Evolutionary conservation across 2,797 vertebrate species (phyloP), one percentile per base, ranked within the genome.

Genomic region (Semaprochilodus insignis): DNA sequence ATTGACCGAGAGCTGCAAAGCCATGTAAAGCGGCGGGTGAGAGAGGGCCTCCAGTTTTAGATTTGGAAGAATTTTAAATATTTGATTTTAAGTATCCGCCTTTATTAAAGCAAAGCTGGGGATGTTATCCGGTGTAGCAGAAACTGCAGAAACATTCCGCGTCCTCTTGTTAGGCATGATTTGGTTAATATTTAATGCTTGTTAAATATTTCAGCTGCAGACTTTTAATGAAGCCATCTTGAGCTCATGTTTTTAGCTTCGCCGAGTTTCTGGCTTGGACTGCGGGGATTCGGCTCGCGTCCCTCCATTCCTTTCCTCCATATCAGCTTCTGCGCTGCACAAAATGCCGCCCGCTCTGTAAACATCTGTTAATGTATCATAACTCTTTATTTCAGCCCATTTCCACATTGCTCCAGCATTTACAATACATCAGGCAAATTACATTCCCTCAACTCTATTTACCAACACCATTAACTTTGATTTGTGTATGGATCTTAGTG

Each of bases 161-260:
- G 67, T 62, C 59, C 57, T 52, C 80, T 87, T 87, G 85, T 90
- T 89, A 93, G 88, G 87, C 90, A 88, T 89, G 80, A 89, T 92
- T 91, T 88, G 89, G 84, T 93, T 88, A 92, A 87, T 87, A 88
- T 86, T 89, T 89, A 84, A 88, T 87, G 74, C 79, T 80, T 81
- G 81, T 84, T 83, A 65, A 85, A 83, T 83, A 85, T 85, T 78
- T 86, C 54, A 88, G 54, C 80, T 83, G 83, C 67, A 27, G 60
- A 11, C 23, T 74, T 74, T 82, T 90, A 90, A 91, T 91, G 90
- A 90, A 91, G 88, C 74, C 83, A 65, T 88, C 52, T 80, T 87
- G 91, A 84, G 74, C 51, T 89, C 7, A 13, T 85, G 83, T 83
- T 74, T 86, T 89, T 36, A 71, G 48, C 48, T 70, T 88, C 85